Conservation (phyloP, 1,140 invertebrate genomes). For the Nymphalis io region DNA sequence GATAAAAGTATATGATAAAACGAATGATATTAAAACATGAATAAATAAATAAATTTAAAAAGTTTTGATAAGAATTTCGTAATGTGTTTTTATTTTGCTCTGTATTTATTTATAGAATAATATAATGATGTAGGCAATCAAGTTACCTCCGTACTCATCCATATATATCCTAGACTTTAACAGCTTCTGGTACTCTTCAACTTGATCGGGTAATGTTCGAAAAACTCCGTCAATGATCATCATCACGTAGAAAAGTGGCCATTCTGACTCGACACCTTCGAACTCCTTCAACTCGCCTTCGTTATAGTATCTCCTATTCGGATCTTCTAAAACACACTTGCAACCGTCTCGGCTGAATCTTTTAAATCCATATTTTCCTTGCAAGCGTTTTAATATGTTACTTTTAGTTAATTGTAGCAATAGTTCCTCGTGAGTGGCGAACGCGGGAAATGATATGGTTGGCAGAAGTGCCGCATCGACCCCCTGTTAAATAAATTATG, state of each 20-base stretch:
- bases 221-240: conserved; percentile 98
- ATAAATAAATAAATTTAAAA: too few species aligned
- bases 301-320: conserved; percentile 85
- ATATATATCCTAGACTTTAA: conserved; percentile 88
- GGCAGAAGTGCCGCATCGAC: conserved; percentile 95
- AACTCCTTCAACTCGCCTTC: conserved; percentile 91
- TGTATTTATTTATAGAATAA: neutral
- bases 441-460: conserved; percentile 98
- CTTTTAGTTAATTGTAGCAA: conserved; percentile 93
- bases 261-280: conserved; percentile 98
- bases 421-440: conserved; percentile 97
- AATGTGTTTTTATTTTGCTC: too few species aligned
- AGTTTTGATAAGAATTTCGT: too few species aligned
- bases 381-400: conserved; percentile 92
- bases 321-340: conserved; percentile 93
- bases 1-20: neutral
- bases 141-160: conserved; percentile 88
- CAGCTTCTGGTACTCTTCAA: conserved; percentile 94
- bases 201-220: conserved; percentile 93
- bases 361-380: conserved; percentile 96
- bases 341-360: conserved; percentile 97
- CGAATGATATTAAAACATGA: neutral
- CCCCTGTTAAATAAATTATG: conserved; percentile 80
- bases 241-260: conserved; percentile 97
- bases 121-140: neutral